phyloP scores from a whole-genome alignment of 2,113 vertebrate species.

The Microtus pennsylvanicus region DNA sequence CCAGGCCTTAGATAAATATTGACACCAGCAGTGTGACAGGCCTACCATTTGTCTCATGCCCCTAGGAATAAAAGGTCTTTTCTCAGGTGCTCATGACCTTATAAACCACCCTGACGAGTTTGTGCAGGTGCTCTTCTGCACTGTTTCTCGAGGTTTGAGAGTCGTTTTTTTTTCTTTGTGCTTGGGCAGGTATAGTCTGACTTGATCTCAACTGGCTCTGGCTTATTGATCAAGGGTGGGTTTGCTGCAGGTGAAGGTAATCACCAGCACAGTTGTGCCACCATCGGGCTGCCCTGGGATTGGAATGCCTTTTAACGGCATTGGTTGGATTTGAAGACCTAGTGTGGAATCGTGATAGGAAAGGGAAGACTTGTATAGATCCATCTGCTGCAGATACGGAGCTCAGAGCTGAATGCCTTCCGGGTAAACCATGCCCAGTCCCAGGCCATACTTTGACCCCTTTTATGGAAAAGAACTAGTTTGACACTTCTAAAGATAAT shows the following conservation, averaged over 20 bases:
- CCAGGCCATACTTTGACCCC: not conserved
- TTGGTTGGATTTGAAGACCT: not conserved
- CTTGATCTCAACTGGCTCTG: not conserved
- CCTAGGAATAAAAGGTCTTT: conserved; percentile 79
- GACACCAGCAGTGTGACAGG: conserved; percentile 82
- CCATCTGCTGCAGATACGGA: not conserved
- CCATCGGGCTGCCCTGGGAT: not conserved
- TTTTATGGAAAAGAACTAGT: not conserved
- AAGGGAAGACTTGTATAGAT: not conserved
- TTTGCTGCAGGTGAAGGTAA: not conserved
- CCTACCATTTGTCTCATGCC: conserved; percentile 70
- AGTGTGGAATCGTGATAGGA: not conserved
- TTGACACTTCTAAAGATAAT: not conserved
- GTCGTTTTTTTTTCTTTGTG: conserved; percentile 54
- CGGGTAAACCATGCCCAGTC: not conserved
- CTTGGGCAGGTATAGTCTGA: conserved; percentile 6
- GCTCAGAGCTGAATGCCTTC: not conserved
- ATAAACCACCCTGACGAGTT: conserved; percentile 71
- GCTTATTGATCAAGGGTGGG: not conserved
- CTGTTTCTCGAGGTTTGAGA: conserved; percentile 19
- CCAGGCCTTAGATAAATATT: conserved; percentile 84
- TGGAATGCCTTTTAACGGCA: not conserved
- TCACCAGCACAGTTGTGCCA: conserved; percentile 22
- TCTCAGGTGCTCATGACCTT: conserved; percentile 51
- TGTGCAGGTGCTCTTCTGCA: conserved; percentile 71